Conservation (phyloP, 1,140 invertebrate species). For the Pseudomyrmex sp. region DNA sequence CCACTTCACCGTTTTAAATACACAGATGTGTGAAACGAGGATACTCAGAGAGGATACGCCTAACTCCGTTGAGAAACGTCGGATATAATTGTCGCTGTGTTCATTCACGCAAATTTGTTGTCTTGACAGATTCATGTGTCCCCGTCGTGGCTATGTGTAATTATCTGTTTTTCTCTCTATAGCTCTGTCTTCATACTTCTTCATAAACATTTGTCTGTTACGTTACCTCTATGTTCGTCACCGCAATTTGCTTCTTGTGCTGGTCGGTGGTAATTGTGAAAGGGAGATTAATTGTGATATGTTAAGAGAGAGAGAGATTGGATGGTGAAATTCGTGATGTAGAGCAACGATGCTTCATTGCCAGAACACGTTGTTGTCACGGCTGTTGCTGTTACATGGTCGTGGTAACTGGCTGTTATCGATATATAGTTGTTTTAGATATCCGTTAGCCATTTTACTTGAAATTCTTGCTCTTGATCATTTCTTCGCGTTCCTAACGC, state of each 20-base stretch:
- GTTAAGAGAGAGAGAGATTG: neutral
- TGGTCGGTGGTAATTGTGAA: conserved; percentile 60
- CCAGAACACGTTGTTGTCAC: conserved; percentile 48
- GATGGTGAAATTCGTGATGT: neutral
- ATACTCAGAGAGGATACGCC: neutral
- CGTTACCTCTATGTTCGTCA: conserved; percentile 50
- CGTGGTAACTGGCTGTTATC: conserved; percentile 64
- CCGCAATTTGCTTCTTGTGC: conserved; percentile 46
- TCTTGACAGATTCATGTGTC: conserved; percentile 24
- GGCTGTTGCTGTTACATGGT: conserved; percentile 56
- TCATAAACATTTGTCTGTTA: neutral
- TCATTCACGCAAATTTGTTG: conserved; percentile 22
- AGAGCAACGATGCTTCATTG: conserved; percentile 49
- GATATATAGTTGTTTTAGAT: conserved; percentile 34
- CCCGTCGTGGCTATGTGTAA: conserved; percentile 28
- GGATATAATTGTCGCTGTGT: conserved; percentile 21
- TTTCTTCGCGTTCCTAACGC: conserved; percentile 7
- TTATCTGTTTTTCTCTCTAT: conserved; percentile 30
- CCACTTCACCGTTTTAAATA: neutral
- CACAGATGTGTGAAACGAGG: neutral
- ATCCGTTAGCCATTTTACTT: neutral
- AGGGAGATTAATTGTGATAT: conserved; percentile 44
- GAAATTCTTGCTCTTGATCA: neutral
- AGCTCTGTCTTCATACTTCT: conserved; percentile 14
- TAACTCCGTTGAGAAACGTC: neutral